These are phyloP conservation scores for Enhydra lutris DNA, from an alignment of 2,113 vertebrate genomes.

Conservation along the genomic window DNA sequence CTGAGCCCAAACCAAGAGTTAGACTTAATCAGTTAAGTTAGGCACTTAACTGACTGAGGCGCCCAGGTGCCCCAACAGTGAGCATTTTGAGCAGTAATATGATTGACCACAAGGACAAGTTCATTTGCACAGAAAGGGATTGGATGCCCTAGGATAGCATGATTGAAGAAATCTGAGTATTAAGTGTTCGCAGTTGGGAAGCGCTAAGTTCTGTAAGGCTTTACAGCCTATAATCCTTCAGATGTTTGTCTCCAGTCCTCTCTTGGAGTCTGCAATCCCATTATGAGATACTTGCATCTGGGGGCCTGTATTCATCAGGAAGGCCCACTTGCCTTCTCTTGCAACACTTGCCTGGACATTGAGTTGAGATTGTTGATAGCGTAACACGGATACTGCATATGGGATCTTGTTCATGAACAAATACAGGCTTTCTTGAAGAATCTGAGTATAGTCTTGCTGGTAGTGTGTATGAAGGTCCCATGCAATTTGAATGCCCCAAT, in stretches of 20 bases:
- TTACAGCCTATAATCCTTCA: neutral
- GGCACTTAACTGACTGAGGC: neutral
- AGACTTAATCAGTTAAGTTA: neutral
- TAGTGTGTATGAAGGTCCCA: neutral
- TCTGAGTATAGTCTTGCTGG: neutral
- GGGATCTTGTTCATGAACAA: neutral
- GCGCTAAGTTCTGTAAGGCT: neutral
- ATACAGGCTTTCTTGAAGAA: neutral
- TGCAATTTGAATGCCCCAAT: neutral
- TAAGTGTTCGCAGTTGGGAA: neutral
- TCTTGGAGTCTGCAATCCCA: too few species aligned
- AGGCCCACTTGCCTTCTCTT: neutral
- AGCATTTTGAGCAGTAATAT: neutral
- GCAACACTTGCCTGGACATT: neutral
- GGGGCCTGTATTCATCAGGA: neutral
- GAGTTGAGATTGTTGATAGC: neutral
- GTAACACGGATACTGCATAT: fast-evolving
- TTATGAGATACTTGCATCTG: neutral
- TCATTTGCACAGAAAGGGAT: neutral
- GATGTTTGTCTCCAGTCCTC: neutral
- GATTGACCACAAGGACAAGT: neutral
- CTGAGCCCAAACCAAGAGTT: neutral
- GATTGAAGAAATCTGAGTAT: neutral
- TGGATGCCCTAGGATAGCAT: neutral
- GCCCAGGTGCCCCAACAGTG: neutral